Base-by-base conservation (phyloP, 2,888 invertebrate species). In the Protonemura montana region DNA sequence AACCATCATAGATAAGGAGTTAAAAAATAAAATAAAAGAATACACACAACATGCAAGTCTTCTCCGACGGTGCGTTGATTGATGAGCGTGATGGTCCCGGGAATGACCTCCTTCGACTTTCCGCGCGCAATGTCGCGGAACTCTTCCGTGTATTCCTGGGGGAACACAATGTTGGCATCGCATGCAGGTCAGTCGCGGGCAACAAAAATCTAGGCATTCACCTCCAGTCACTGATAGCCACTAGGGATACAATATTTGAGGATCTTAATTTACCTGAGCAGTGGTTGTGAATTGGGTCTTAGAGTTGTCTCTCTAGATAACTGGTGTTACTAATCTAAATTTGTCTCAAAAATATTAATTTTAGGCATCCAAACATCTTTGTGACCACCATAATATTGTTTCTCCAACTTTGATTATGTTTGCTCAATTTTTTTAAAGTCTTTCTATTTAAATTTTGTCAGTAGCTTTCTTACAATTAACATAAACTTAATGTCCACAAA, bases 91-190 rank as follows among this genome's bases (percentile, higher is more conserved):
- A 98, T 98, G 89, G 97, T 97, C 90, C 97, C 96, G 90, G 97
- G 97, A 89, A 97, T 94, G 90, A 97, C 96, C 93, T 97, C 97
- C 95, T 97, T 97, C 90, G 96, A 96, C 93, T 97, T 97, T 91
- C 97, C 97, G 93, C 97, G 98, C 91, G 97, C 96, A 93, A 98
- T 98, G 93, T 98, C 98, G 91, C 98, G 95, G 93, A 98, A 98
- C 93, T 98, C 98, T 94, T 98, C 98, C 89, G 97, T 97, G 93
- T 98, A 98, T 93, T 98, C 98, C 98, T 98, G 94, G 90, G 91
- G 86, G 86, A 86, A 84, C 84, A 76, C 84, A 84, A 59, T 27
- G 29, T 76, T 13, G 76, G 28, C 26, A 27, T n/a, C 28, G 76
- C 84, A 84, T 84, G 84, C 84, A 42, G 76, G 84, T 84, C 84